A percentile compares a stretch with the other conserved stretches of the same genome.
phyloP scores from a whole-genome alignment of 2,113 vertebrate genomes.

The Melanerpes formicivorus region DNA sequence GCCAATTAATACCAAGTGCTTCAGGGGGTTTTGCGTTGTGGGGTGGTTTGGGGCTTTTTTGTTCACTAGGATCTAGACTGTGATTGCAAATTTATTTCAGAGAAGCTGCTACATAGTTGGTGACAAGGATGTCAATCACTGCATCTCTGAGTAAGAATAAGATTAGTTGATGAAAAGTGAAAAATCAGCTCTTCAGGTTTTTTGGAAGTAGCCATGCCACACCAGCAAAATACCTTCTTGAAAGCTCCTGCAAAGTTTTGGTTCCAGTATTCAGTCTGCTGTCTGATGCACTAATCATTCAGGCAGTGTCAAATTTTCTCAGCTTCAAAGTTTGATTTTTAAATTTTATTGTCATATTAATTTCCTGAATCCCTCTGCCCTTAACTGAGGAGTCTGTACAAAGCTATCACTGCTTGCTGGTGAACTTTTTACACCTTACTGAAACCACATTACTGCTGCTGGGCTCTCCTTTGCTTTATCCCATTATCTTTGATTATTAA shows the following conservation, averaged over 20 bases:
- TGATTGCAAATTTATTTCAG: constrained; percentile 16
- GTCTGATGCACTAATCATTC: not conserved
- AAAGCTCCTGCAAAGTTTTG: not conserved
- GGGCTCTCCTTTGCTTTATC: not conserved
- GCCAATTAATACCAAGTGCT: constrained; percentile 56
- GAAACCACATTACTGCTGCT: not conserved
- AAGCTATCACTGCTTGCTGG: not conserved
- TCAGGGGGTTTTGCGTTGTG: not conserved
- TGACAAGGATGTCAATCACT: constrained; percentile 22
- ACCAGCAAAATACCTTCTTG: not conserved
- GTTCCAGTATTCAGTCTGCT: not conserved
- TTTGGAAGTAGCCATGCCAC: not conserved
- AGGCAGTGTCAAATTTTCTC: not conserved
- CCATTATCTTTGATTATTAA: not conserved
- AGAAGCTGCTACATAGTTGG: not conserved
- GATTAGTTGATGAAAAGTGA: constrained; percentile 1
- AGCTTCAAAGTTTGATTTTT: not conserved
- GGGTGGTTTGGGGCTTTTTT: not conserved
- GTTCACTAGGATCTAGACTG: not conserved
- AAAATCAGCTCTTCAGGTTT: not conserved
- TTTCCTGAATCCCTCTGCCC: not conserved
- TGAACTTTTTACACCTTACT: not conserved
- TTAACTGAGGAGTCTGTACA: not conserved
- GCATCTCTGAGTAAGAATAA: constrained; percentile 1
- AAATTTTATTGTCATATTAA: not conserved